Conservation (phyloP, 2,888 invertebrate genomes). For the Caenorhabditis sinica region DNA sequence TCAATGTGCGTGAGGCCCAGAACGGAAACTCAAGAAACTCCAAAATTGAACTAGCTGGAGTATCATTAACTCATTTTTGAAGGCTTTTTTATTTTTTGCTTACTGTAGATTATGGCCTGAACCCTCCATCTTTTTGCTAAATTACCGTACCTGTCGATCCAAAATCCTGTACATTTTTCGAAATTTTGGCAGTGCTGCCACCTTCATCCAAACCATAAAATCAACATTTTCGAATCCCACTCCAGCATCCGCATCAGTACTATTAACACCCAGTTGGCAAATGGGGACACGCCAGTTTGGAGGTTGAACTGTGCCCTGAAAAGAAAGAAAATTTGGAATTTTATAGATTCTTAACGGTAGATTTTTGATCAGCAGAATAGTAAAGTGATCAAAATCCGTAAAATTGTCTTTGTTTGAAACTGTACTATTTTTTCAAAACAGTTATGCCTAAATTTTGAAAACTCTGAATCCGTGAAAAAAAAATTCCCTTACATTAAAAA, state of each 20-base stretch:
- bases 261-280: constrained; percentile 88
- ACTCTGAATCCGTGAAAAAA: too few relatives aligned
- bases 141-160: constrained; percentile 86
- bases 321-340: background rate
- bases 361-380: background rate
- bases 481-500: constrained; percentile 82
- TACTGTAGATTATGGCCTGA: too few relatives aligned
- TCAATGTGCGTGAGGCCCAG: too few relatives aligned
- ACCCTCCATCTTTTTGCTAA: background rate
- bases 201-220: constrained; percentile 99
- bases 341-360: too few relatives aligned
- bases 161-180: constrained; percentile 92
- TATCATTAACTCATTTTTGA: too few relatives aligned
- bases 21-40: too few relatives aligned
- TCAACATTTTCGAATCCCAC: constrained; percentile 95
- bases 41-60: too few relatives aligned
- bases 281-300: constrained; percentile 90
- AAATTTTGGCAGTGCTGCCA: constrained; percentile 96
- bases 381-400: background rate
- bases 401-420: background rate
- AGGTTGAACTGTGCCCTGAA: constrained; percentile 87
- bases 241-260: constrained; percentile 41
- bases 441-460: too few relatives aligned
- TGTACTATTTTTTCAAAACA: background rate
- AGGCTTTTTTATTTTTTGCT: too few relatives aligned